Evolutionary conservation across 2,888 invertebrate species (phyloP).

Genomic region (Micoletzkya japonica): DNA sequence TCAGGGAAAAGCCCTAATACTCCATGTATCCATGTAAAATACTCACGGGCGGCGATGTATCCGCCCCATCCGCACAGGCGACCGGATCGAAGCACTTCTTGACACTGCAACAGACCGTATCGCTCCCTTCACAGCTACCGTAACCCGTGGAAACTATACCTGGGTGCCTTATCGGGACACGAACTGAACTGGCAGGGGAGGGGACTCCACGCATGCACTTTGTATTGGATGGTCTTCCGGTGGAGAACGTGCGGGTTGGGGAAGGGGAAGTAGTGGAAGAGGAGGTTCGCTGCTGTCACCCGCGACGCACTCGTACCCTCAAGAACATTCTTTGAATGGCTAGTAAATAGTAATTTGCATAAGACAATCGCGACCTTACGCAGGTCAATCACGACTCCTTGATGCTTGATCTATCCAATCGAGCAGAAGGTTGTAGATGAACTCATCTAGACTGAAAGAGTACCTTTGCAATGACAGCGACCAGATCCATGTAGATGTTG

Average conservation of each 20-base stretch:
- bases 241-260: constrained; percentile 91
- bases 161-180: constrained; percentile 50
- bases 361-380: background rate
- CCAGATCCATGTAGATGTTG: constrained; percentile 73
- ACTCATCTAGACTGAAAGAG: too few relatives aligned
- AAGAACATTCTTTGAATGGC: too few relatives aligned
- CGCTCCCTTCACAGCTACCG: background rate
- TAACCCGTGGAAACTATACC: constrained; percentile 28
- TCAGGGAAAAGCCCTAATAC: background rate
- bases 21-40: too few relatives aligned
- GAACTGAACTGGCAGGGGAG: constrained; percentile 47
- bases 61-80: constrained; percentile 73
- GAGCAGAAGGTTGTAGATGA: too few relatives aligned
- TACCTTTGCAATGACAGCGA: constrained; percentile 29
- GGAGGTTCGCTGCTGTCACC: constrained; percentile 90
- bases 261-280: constrained; percentile 99
- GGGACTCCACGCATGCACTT: constrained; percentile 72
- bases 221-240: constrained; percentile 82
- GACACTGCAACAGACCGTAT: constrained; percentile 36
- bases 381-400: too few relatives aligned
- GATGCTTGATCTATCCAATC: too few relatives aligned
- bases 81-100: constrained; percentile 91
- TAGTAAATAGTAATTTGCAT: background rate
- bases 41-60: constrained; percentile 86
- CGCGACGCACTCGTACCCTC: constrained; percentile 88